These are phyloP conservation scores for Knipowitschia caucasica DNA, from an alignment of 2,797 vertebrate species.

Conservation along the genomic window DNA sequence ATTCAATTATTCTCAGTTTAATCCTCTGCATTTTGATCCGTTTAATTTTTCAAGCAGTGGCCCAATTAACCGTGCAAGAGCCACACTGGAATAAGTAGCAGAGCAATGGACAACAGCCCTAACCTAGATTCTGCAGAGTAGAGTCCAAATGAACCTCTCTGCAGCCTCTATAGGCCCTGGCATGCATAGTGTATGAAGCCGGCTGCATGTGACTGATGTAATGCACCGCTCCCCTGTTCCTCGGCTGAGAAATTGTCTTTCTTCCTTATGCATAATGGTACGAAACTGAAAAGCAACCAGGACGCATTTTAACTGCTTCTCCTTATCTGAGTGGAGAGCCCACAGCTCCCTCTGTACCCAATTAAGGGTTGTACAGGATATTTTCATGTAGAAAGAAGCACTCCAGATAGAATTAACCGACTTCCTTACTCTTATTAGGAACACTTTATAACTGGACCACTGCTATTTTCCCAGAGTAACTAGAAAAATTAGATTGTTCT, in stretches of 20 bases:
- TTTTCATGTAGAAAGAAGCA: constrained; percentile 18
- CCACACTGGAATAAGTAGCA: constrained; percentile 53
- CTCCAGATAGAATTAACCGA: constrained; percentile 16
- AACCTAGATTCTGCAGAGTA: constrained; percentile 39
- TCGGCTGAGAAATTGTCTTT: constrained; percentile 8
- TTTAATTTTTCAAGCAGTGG: constrained; percentile 65
- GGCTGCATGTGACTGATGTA: not conserved
- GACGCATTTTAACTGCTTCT: constrained; percentile 23
- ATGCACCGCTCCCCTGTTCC: constrained; percentile 2
- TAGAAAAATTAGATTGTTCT: constrained; percentile 19
- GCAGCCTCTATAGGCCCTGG: constrained; percentile 7
- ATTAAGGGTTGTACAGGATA: constrained; percentile 28
- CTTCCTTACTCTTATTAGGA: not conserved
- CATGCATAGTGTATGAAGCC: constrained; percentile 1
- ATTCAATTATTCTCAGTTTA: not conserved
- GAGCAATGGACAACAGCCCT: constrained; percentile 31
- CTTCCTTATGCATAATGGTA: constrained; percentile 9
- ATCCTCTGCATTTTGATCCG: not conserved
- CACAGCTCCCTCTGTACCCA: constrained; percentile 17
- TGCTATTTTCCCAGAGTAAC: constrained; percentile 17
- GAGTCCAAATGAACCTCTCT: constrained; percentile 10
- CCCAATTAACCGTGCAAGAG: constrained; percentile 60
- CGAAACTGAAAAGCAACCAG: constrained; percentile 10
- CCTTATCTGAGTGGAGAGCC: constrained; percentile 6
- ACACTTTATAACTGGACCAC: not conserved